Base-by-base conservation (phyloP, 2,113 vertebrate species). In the Pterophyllum scalare region DNA sequence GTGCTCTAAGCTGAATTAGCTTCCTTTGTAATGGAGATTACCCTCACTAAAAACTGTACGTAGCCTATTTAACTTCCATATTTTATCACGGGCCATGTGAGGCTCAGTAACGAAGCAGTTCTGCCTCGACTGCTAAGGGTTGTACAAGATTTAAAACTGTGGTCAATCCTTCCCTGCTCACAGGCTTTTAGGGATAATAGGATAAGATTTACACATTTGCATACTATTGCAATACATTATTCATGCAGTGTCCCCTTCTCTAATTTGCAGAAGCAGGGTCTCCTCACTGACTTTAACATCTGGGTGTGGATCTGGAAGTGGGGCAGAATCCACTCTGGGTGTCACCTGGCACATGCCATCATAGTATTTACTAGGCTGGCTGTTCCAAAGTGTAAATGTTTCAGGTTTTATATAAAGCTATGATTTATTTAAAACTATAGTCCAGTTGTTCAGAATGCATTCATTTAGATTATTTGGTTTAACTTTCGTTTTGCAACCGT, bases 151-250 rank as follows among this genome's bases (percentile, higher is more conserved):
- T 94, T 89, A 75, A 88, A 92, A 90, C 60, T 52, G 61, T 88
- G 89, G 88, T 91, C 90, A 93, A 91, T 92, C 89, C 87, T 22
- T 75, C 64, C 80, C 87, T 81, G 75, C 85, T 90, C 84, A 87
- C 82, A 86, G 88, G 88, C 92, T 92, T 93, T 94, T 89, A 92
- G 82, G 83, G 91, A 82, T 95, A 94, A 95, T 92, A 84, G 92
- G 91, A 93, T 91, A 81, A 91, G 94, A 95, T 95, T 94, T 95
- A 84, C 80, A 88, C 88, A 95, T 95, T 94, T 93, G 91, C 93
- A 92, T 93, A 86, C 75, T 82, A 31, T 80, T 77, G 2, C 64
- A 12, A 93, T 96, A 91, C 67, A 93, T 95, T 94, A 96, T 95
- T 94, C 92, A 95, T 95, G 81, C 52, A 4, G 78, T 62, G 52